Evolutionary conservation across 64 coral and sea anemone species (phyloP).

Genomic region (Pocillopora damicornis): DNA sequence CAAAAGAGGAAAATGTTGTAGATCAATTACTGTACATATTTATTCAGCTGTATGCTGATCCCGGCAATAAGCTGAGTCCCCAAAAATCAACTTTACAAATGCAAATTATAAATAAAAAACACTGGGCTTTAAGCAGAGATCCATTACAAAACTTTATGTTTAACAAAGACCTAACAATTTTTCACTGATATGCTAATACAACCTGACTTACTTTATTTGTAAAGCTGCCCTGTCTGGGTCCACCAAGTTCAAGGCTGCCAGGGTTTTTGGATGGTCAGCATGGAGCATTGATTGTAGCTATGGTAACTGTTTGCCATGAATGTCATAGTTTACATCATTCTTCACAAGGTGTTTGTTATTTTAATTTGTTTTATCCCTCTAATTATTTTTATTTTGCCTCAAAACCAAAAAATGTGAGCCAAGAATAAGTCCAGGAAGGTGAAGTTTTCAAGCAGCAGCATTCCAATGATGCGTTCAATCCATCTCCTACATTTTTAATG

Average conservation of each 20-base stretch:
- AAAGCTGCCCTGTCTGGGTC: slow-evolving; percentile 63
- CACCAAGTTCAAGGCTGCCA: slow-evolving; percentile 58
- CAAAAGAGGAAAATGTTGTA: no score
- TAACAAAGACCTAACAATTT: no score
- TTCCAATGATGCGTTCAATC: slow-evolving; percentile 6
- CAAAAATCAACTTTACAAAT: no score
- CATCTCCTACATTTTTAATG: slow-evolving; percentile 8
- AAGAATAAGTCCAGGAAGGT: background rate
- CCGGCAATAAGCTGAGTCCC: no score
- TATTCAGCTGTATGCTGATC: no score
- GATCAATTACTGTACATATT: no score
- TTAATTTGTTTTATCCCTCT: no score
- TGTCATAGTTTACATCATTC: slow-evolving; percentile 48
- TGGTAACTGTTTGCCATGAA: slow-evolving; percentile 62
- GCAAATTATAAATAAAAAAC: no score
- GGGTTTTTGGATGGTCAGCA: slow-evolving; percentile 48
- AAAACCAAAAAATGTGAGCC: background rate
- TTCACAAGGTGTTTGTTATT: slow-evolving; percentile 25
- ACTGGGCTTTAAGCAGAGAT: no score
- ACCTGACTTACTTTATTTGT: slow-evolving; percentile 10
- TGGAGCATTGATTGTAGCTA: slow-evolving; percentile 54
- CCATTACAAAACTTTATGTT: no score
- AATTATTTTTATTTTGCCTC: no score
- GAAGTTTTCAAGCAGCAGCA: background rate
- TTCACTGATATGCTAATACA: background rate